Evolutionary conservation across 1,140 invertebrate species (phyloP).

Genomic region (Zaprionus capensis): DNA sequence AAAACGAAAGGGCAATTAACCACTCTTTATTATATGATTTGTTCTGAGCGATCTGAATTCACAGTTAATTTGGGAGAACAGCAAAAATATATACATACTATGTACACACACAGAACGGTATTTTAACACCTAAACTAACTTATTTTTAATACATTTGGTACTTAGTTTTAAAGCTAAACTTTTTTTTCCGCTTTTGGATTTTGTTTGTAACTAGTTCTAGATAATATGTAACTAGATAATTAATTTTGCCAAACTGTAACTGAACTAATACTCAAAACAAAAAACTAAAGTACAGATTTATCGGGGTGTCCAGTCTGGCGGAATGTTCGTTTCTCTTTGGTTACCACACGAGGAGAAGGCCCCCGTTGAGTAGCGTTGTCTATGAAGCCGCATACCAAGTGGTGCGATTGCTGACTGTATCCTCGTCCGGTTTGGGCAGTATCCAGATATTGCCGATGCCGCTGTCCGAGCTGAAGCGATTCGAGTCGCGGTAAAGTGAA

Average conservation of each 20-base stretch:
- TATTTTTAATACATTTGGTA: slow-evolving; percentile 69
- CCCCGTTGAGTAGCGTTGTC: not conserved
- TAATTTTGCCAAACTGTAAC: slow-evolving; percentile 7
- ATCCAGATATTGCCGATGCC: slow-evolving; percentile 81
- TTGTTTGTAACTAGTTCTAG: slow-evolving; percentile 7
- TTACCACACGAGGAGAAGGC: not conserved
- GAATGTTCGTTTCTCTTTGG: not conserved
- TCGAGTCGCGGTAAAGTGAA: slow-evolving; percentile 76
- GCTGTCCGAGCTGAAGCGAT: slow-evolving; percentile 82
- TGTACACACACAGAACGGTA: slow-evolving; percentile 23
- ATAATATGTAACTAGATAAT: not conserved
- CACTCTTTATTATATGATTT: slow-evolving; percentile 11
- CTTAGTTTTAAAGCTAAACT: slow-evolving; percentile 55
- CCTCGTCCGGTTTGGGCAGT: slow-evolving; percentile 74
- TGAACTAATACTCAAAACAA: not conserved
- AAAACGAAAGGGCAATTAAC: not conserved
- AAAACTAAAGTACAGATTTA: not conserved
- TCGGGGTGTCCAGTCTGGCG: not conserved
- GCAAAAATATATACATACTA: slow-evolving; percentile 24
- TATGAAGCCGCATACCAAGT: slow-evolving; percentile 76
- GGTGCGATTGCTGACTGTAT: slow-evolving; percentile 60
- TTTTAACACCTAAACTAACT: slow-evolving; percentile 41
- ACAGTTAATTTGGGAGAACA: slow-evolving; percentile 31
- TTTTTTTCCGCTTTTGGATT: slow-evolving; percentile 3
- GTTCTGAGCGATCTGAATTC: not conserved